Percentiles rank a stretch among this genome's conserved stretches.
Conservation (phyloP, 1,140 invertebrate genomes). For the Penaeus indicus region DNA sequence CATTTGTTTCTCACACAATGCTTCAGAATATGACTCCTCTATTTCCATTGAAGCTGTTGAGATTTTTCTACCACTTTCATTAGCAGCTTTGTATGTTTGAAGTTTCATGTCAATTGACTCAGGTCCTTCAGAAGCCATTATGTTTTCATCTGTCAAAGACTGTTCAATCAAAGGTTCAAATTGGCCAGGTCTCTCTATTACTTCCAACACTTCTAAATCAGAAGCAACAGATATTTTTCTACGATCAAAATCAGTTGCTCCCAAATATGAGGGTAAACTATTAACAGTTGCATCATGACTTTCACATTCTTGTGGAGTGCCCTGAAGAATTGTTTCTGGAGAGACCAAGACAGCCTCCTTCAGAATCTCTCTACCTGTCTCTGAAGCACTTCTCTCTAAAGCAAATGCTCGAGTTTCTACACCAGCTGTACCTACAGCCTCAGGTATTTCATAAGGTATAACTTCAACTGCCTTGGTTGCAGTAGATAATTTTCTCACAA, state of each 20-base stretch:
- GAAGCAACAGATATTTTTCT: too few species aligned
- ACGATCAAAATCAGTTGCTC: too few species aligned
- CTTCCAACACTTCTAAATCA: too few species aligned
- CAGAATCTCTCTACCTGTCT: constrained; percentile 7
- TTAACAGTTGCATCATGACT: background rate
- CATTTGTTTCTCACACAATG: constrained; percentile 1
- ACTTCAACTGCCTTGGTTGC: constrained; percentile 26
- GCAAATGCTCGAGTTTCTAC: constrained; percentile 14
- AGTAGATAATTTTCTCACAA: constrained; percentile 27
- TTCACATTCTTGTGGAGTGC: background rate
- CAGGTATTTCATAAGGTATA: constrained; percentile 22
- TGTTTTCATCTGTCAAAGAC: background rate
- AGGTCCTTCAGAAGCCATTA: too few species aligned
- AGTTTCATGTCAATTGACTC: too few species aligned
- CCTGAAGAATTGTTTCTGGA: constrained; percentile 26
- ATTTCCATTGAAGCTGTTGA: constrained; percentile 45
- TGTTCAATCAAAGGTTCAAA: background rate
- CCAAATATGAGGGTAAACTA: too few species aligned
- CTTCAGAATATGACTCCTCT: background rate
- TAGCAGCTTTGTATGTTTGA: too few species aligned
- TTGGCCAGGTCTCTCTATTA: too few species aligned
- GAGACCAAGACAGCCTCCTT: constrained; percentile 29
- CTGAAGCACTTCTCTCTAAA: constrained; percentile 24
- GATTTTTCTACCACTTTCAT: constrained; percentile 18
- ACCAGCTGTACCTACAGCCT: background rate